These are phyloP conservation scores for Buathra laborator DNA, from an alignment of 2,888 invertebrate species.

Conservation along the genomic window DNA sequence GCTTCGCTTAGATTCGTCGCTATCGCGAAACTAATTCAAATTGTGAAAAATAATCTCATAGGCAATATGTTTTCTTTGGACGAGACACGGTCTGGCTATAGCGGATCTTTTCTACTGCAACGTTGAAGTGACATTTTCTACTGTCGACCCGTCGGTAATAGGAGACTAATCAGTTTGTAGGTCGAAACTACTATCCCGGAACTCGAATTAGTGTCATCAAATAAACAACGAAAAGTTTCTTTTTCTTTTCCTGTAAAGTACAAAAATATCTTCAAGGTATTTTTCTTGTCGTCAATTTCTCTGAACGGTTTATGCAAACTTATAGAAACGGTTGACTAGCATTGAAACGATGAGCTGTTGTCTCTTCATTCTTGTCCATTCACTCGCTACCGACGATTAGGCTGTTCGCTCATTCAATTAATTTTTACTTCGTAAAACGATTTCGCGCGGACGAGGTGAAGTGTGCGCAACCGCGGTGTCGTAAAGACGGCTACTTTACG, in stretches of 20 bases:
- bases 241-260: too few relatives aligned
- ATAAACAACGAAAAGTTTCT: too few relatives aligned
- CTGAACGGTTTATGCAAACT: neutral
- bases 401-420: conserved; percentile 78
- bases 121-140: neutral
- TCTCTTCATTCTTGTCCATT: conserved; percentile 7
- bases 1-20: conserved; percentile 24
- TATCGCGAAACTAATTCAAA: neutral
- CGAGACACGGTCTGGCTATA: neutral
- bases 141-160: too few relatives aligned
- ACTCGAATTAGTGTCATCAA: too few relatives aligned
- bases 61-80: neutral
- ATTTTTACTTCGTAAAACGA: conserved; percentile 65
- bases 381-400: conserved; percentile 31
- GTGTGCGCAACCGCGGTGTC: conserved; percentile 74
- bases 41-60: neutral
- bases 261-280: too few relatives aligned
- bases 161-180: too few relatives aligned
- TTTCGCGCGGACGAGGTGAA: conserved; percentile 17
- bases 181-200: too few relatives aligned
- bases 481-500: conserved; percentile 83
- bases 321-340: neutral
- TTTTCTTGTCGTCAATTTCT: too few relatives aligned
- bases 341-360: neutral
- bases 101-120: conserved; percentile 6